These are phyloP conservation scores for Bradypodion pumilum DNA, from an alignment of 2,797 vertebrate species.

Conservation along the genomic window DNA sequence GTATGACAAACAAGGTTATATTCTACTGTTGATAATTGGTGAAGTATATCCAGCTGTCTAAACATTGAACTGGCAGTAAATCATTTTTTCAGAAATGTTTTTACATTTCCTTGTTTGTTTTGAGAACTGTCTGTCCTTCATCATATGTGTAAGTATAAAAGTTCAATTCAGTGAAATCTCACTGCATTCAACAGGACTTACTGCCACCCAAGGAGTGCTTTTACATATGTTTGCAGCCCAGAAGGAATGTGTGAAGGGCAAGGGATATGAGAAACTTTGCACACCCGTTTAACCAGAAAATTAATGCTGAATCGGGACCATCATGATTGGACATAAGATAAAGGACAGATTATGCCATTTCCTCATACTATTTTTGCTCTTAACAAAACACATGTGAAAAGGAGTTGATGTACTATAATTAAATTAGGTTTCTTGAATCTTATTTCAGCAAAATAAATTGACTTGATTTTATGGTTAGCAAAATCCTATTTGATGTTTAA, in stretches of 20 bases:
- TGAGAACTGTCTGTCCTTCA: neutral
- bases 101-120: neutral
- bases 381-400: neutral
- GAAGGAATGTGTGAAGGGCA: neutral
- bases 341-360: neutral
- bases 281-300: neutral
- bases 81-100: neutral
- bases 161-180: neutral
- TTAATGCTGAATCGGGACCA: neutral
- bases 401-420: neutral
- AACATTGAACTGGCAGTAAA: constrained; percentile 56
- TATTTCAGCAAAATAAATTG: constrained; percentile 26
- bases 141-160: neutral
- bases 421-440: constrained; percentile 65
- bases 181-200: neutral
- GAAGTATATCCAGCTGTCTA: constrained; percentile 67
- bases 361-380: neutral
- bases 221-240: neutral
- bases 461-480: constrained; percentile 4
- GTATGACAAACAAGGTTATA: constrained; percentile 67
- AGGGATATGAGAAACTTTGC: neutral
- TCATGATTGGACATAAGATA: neutral
- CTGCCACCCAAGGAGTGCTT: neutral
- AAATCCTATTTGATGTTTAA: neutral
- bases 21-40: constrained; percentile 29